phyloP scores from a whole-genome alignment of 2,797 vertebrate species.

The Darevskia mixta region DNA sequence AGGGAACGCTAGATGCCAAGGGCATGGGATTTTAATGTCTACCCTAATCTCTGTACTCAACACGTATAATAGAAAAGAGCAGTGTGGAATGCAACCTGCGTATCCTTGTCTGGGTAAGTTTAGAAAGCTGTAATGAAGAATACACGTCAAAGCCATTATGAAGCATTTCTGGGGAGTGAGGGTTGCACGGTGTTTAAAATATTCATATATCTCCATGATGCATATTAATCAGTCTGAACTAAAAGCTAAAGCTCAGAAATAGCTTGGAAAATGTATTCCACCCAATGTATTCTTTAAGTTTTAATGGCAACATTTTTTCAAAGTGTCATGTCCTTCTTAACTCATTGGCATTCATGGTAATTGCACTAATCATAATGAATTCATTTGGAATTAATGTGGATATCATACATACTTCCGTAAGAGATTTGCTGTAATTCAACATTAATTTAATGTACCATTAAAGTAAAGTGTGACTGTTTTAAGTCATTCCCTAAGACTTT shows the following conservation, averaged over 20 bases:
- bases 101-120: background rate
- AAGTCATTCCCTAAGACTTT: conserved; percentile 31
- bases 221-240: conserved; percentile 3
- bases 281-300: conserved; percentile 9
- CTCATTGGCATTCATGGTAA: conserved; percentile 51
- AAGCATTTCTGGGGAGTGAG: background rate
- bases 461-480: conserved; percentile 45
- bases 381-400: conserved; percentile 60
- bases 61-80: background rate
- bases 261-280: background rate
- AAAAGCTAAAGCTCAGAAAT: conserved; percentile 37
- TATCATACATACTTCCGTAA: conserved; percentile 35
- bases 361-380: conserved; percentile 48
- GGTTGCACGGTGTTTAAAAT: conserved; percentile 31
- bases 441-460: conserved; percentile 59
- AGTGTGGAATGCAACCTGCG: background rate
- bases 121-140: conserved; percentile 11
- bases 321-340: conserved; percentile 45
- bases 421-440: conserved; percentile 40
- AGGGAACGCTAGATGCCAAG: background rate
- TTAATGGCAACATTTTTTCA: conserved; percentile 36
- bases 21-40: conserved; percentile 20
- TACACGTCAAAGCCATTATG: background rate
- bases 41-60: background rate
- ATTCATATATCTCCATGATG: conserved; percentile 8